Base-by-base conservation (phyloP, 2,797 vertebrate genomes). In the Limnodromus scolopaceus region DNA sequence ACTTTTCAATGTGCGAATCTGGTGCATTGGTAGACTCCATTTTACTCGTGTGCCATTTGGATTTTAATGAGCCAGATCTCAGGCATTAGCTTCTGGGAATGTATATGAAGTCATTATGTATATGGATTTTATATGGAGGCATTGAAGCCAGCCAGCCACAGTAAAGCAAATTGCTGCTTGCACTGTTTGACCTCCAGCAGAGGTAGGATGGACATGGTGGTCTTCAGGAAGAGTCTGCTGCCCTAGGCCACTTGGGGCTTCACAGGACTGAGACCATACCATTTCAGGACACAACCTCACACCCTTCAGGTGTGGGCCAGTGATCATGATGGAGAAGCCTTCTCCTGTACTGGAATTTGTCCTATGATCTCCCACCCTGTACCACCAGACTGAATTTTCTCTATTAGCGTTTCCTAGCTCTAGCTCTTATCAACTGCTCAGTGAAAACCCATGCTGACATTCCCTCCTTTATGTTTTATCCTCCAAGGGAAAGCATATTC, bases 141-240 rank as follows among this genome's bases (percentile, higher is more conserved):
- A 49, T 5, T 13, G 69, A 88, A 86, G n/a, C 55, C 77, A 68
- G 36, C 22, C 81, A 92, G 34, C 18, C 68, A 36, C 46, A 54
- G 68, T 17, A 45, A 76, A 63, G 43, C 17, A 85, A 81, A 68
- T n/a, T 28, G 57, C 30, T 53, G 2, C 48, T 34, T 10, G 1
- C 32, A 3, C 23, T 28, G 48, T 80, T 60, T 45, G 74, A 38
- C 46, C 75, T 45, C 70, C 84, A 74, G 82, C 58, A 65, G 70
- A 76, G 30, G 13, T 0, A 11, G 78, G 28, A 69, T 0, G 0
- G 53, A 55, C 16, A 12, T 0, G 7, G 0, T 22, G 34, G 7
- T 11, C 2, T 0, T 6, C 7, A 11, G 53, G 30, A 82, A 71
- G 13, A 32, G 6, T 0, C 1, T 10, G 14, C 28, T 36, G 49